phyloP scores from a whole-genome alignment of 2,888 invertebrate genomes.

The Trichogramma evanescens region DNA sequence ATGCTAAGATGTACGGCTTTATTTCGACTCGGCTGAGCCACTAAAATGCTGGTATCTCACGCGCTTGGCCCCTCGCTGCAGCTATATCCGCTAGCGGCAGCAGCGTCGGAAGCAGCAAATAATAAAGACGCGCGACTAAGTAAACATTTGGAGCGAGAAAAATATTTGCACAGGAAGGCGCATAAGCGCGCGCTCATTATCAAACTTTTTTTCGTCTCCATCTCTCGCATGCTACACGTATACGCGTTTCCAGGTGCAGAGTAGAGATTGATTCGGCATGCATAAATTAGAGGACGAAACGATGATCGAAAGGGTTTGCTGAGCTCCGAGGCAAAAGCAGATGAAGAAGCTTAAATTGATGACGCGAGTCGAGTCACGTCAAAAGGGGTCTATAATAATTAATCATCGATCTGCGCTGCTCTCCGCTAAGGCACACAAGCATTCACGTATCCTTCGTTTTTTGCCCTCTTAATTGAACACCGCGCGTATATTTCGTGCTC shows the following conservation, averaged over 20 bases:
- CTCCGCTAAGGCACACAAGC: constrained; percentile 3
- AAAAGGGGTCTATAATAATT: constrained; percentile 46
- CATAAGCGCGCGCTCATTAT: constrained; percentile 25
- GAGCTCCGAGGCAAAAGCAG: constrained; percentile 20
- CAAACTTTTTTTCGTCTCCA: constrained; percentile 33
- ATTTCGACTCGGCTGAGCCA: too few relatives aligned
- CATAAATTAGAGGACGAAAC: constrained; percentile 42
- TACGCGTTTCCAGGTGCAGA: constrained; percentile 40
- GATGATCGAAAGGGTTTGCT: constrained; percentile 15
- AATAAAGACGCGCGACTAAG: constrained; percentile 28
- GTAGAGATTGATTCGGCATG: constrained; percentile 47
- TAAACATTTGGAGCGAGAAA: constrained; percentile 41
- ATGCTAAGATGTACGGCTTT: too few relatives aligned
- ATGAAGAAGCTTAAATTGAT: constrained; percentile 41
- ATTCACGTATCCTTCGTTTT: too few relatives aligned
- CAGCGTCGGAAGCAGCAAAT: background rate
- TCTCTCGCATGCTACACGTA: constrained; percentile 11
- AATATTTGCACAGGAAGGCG: constrained; percentile 47
- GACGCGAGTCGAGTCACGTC: constrained; percentile 41
- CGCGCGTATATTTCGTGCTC: too few relatives aligned
- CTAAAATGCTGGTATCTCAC: too few relatives aligned
- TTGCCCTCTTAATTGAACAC: too few relatives aligned
- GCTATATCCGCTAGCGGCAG: background rate
- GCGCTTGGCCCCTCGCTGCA: too few relatives aligned
- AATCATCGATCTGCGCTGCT: constrained; percentile 36